Base-by-base conservation (phyloP, 2,888 invertebrate genomes). In the Tetrapedia diversipes region DNA sequence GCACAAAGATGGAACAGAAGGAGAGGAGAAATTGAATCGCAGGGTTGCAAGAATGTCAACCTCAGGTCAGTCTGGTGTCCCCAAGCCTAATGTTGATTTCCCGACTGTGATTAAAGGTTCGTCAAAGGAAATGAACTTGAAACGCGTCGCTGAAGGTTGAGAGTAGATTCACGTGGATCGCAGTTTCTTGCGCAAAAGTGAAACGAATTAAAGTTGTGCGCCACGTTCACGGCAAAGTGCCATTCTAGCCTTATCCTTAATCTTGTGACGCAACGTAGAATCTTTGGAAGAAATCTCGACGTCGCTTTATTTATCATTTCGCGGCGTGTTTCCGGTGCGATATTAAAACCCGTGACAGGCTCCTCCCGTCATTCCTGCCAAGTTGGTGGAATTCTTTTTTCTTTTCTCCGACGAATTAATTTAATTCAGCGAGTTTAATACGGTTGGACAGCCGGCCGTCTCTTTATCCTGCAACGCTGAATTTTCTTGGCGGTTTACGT, bases 161-260 rank as follows among this genome's bases (percentile, higher is more conserved):
- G 41, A 24, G 53, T 14, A 54, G 32, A 45, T 56, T n/a, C 24
- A 8, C 10, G 8, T 65, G 16, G 6, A 67, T 59, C 39, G 32
- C 19, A 37, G 27, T 29, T 27, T 37, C 43, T 63, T 61, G 63
- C 45, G 63, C 43, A 63, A 43, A 61, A 29, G 24, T n/a, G 45
- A 39, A 39, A 29, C 56, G 57, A 56, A 69, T 61, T 43, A 64
- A 64, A 59, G 19, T 39, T 32, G 41, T 19, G 29, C 74, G 43
- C 24, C 32, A 37, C 11, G 14, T 39, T n/a, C 57, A 59, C 74
- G 64, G 74, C 65, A 65, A 51, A 49, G 32, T 73, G 73, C 73
- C 73, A 75, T 72, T 63, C 73, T 56, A 29, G 60, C 39, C 45
- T 73, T 61, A 69, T 60, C 59, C 53, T 54, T 65, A 65, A 75